Evolutionary conservation across 64 coral and sea anemone genomes (phyloP).

Genomic region (Pocillopora verrucosa): DNA sequence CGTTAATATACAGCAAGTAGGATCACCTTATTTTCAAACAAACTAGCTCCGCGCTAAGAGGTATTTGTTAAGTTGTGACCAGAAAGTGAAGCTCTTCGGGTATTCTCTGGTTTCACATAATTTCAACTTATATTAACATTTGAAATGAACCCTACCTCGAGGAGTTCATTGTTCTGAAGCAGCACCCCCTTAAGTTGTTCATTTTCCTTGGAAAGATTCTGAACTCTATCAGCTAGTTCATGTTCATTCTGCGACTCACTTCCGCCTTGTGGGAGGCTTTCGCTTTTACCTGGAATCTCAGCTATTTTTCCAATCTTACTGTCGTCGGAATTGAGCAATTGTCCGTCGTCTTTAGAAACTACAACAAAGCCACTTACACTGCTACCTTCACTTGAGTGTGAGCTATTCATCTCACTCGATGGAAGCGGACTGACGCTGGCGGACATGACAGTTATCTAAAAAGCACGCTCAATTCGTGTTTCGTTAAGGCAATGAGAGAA

Average conservation of each 20-base stretch:
- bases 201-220: constrained; percentile 41
- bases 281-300: constrained; percentile 5
- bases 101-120: too few relatives aligned
- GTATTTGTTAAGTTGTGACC: too few relatives aligned
- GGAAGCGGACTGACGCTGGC: not conserved
- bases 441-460: not conserved
- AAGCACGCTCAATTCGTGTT: not conserved
- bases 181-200: constrained; percentile 54
- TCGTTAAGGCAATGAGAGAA: too few relatives aligned
- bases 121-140: too few relatives aligned
- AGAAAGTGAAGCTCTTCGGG: too few relatives aligned
- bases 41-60: too few relatives aligned
- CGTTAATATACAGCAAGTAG: not conserved
- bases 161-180: constrained; percentile 21
- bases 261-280: not conserved
- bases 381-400: constrained; percentile 19
- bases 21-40: not conserved
- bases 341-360: not conserved
- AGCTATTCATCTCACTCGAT: not conserved
- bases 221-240: constrained; percentile 4
- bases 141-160: constrained; percentile 31
- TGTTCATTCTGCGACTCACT: not conserved
- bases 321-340: not conserved
- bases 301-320: not conserved
- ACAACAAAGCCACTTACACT: not conserved